Base-by-base conservation (phyloP, 2,888 invertebrate species). In the Drosophila dives region DNA sequence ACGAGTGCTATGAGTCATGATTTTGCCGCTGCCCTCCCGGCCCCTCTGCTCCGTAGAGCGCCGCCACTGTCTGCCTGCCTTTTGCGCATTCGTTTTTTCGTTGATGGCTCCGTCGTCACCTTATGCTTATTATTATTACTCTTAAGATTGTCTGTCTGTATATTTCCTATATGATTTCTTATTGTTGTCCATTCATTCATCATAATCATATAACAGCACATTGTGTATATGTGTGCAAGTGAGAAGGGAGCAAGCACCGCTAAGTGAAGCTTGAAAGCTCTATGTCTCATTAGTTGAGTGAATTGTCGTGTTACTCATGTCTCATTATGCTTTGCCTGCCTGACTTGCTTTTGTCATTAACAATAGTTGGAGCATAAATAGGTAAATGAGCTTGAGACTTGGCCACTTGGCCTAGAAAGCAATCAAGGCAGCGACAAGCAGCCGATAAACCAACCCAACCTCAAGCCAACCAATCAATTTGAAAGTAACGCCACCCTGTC, bases 391-490 rank as follows among this genome's bases (percentile, higher is more conserved):
- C 72, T 68, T 58, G 59, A 59, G 64, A 36, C 65, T 49, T n/a
- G 7, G 63, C 61, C 80, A 86, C 89, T 90, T 91, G 90, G 89
- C 91, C 91, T 89, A 89, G 89, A 84, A 89, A 85, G 65, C 67
- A 90, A 87, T 90, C 81, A 82, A 86, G 74, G 71, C 59, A 59
- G 55, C 72, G 56, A 3, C 20, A 20, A 12, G 20, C 20, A 15
- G 15, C 20, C 40, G 64, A 76, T 67, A 61, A 26, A 26, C 17
- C 26, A 49, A 49, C 4, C 17, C 49, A 49, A 73, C 36, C n/a
- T 6, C 45, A 38, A 8, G 23, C 53, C 34, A 59, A 64, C 36
- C 72, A 84, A 81, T 86, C 75, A 78, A 78, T 81, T 79, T 32
- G 48, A 60, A 64, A 69, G 69, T 76, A 90, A 83, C 83, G 85